phyloP scores from a whole-genome alignment of 1,140 invertebrate species.

The Penaeus chinensis region DNA sequence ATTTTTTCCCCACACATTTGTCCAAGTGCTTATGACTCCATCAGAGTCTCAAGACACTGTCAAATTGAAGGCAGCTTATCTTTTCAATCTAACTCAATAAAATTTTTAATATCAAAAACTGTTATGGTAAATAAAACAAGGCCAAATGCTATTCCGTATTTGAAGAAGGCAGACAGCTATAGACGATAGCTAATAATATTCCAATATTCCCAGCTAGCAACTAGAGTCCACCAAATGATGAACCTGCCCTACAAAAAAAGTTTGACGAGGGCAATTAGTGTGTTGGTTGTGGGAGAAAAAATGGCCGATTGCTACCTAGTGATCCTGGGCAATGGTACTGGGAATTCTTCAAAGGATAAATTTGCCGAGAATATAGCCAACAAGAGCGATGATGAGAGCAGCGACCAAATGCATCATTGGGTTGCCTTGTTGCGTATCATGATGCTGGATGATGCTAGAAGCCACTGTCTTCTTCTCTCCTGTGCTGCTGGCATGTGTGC shows the following conservation, averaged over 20 bases:
- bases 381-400: slow-evolving; percentile 67
- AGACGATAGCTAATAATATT: slow-evolving; percentile 25
- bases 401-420: slow-evolving; percentile 68
- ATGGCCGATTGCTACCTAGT: slow-evolving; percentile 45
- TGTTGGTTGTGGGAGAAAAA: slow-evolving; percentile 40
- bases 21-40: neutral
- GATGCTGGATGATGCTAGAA: slow-evolving; percentile 66
- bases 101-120: no score
- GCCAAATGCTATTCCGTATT: slow-evolving; percentile 30
- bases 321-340: slow-evolving; percentile 28
- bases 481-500: slow-evolving; percentile 66
- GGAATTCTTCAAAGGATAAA: slow-evolving; percentile 68
- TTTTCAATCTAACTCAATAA: no score
- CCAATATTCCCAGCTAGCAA: slow-evolving; percentile 44
- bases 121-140: neutral
- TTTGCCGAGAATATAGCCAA: slow-evolving; percentile 71
- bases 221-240: slow-evolving; percentile 22
- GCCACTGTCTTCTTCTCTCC: slow-evolving; percentile 75
- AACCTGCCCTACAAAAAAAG: neutral
- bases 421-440: slow-evolving; percentile 61
- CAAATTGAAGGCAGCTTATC: slow-evolving; percentile 10
- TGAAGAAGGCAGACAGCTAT: slow-evolving; percentile 38
- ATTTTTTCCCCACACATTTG: slow-evolving; percentile 11
- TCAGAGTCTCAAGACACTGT: no score
- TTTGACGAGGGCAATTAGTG: neutral